Conservation (phyloP, 2,888 invertebrate genomes). For the Drosophila nigritarsus region DNA sequence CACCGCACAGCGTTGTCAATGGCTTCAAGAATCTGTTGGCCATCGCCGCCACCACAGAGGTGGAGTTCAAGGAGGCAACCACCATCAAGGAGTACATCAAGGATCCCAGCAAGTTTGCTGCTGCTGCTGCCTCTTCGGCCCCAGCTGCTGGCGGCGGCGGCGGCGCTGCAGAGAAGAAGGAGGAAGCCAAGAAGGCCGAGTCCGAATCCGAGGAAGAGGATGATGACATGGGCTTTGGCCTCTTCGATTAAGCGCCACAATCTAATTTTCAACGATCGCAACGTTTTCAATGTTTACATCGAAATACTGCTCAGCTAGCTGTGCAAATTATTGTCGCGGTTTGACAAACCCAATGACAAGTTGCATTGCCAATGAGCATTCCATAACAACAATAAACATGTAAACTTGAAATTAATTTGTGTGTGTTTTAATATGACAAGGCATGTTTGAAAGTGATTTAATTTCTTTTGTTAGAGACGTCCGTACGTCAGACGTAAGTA, state of each 20-base stretch:
- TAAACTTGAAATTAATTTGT: conserved; percentile 49
- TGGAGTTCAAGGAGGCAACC: conserved; percentile 97
- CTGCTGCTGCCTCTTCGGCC: conserved; percentile 88
- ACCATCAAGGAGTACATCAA: conserved; percentile 97
- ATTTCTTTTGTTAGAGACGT: background rate
- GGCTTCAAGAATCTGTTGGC: conserved; percentile 99
- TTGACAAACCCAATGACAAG: conserved; percentile 85
- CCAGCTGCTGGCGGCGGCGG: conserved; percentile 87
- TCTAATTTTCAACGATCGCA: conserved; percentile 21
- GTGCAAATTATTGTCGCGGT: conserved; percentile 84
- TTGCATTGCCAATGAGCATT: conserved; percentile 55
- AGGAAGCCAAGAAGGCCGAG: conserved; percentile 93
- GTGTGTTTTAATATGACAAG: background rate
- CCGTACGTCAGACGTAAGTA: no score
- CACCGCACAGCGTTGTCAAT: conserved; percentile 98
- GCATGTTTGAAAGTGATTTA: background rate
- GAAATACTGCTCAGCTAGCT: conserved; percentile 24
- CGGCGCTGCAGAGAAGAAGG: conserved; percentile 88
- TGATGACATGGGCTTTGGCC: conserved; percentile 99
- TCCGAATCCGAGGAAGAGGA: conserved; percentile 91
- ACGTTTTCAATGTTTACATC: conserved; percentile 49
- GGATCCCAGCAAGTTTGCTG: conserved; percentile 98
- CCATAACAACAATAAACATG: conserved; percentile 52
- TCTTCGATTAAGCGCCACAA: conserved; percentile 90
- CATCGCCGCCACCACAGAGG: conserved; percentile 97